Conservation (phyloP, 1,140 invertebrate species). For the Caerostris darwini region DNA sequence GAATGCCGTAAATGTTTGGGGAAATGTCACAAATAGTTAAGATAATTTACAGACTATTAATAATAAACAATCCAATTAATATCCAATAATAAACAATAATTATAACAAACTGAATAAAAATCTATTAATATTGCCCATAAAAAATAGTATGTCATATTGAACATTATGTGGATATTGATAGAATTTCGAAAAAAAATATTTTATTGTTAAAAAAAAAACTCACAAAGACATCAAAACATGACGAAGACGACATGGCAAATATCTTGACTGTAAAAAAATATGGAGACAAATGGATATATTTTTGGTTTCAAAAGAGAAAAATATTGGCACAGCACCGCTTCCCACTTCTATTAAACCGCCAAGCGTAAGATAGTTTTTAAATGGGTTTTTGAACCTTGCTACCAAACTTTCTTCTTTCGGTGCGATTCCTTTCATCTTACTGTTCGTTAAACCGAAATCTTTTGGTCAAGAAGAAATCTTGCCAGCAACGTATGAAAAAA, state of each 20-base stretch:
- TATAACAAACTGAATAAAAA: too few species aligned
- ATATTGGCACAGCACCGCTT: not conserved
- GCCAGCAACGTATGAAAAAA: not conserved
- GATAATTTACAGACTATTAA: too few species aligned
- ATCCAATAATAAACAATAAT: too few species aligned
- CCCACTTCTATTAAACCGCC: not conserved
- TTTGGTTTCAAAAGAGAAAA: not conserved
- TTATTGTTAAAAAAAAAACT: too few species aligned
- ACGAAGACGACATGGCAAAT: not conserved
- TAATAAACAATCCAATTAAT: too few species aligned
- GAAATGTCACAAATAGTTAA: too few species aligned
- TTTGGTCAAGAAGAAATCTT: conserved; percentile 11
- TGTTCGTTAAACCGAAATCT: conserved; percentile 35
- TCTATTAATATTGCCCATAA: too few species aligned
- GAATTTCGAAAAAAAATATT: too few species aligned
- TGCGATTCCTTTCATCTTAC: not conserved
- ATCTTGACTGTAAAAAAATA: not conserved
- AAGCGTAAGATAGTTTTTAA: conserved; percentile 13
- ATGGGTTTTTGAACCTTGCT: conserved; percentile 9
- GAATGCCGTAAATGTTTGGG: too few species aligned
- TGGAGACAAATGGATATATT: conserved; percentile 10
- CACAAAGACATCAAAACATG: too few species aligned
- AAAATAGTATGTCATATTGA: too few species aligned
- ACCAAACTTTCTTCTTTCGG: not conserved
- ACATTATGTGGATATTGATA: too few species aligned